Evolutionary conservation across 2,888 invertebrate genomes (phyloP), one percentile per base, ranked within the genome.

Genomic region (Synergus japonicus): DNA sequence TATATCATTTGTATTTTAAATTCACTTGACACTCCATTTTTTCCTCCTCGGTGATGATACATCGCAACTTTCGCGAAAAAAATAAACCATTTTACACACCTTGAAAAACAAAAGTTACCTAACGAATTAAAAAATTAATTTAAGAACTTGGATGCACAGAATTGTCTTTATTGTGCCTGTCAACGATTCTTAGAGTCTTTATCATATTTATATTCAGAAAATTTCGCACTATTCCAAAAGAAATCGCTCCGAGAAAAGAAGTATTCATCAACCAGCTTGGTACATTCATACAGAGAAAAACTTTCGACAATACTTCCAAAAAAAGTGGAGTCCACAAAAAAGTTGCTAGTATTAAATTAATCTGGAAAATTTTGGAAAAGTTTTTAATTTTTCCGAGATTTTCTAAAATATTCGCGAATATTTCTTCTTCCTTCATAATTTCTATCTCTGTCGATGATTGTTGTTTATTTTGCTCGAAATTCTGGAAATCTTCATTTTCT

Each of bases 301-400:
- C 84, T 69, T 88, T 85, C 0, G 82, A 76, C 10, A 88, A 67
- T 29, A 87, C 78, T 76, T 86, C 83, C 18, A 88, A 54, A 63
- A 88, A 86, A 41, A 86, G 77, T 7, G 89, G 88, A 41, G 85
- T 88, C 86, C 86, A 86, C 43, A 88, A 67, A 2, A 82, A 10
- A n/a, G 86, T 79, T 29, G 85, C 84, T 0, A 84, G 54, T 8
- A 86, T 9, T n/a, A 83, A 78, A 46, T 86, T 85, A 3, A 77
- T 78, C 77, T 81, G 83, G 64, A 86, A 83, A 60, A 85, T 77
- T 69, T 79, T 44, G 18, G 82, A 77, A 1, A 86, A 58, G 22
- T 54, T 80, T 10, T 79, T 73, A 29, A 82, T 18, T 22, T 66
- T 82, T 41, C 77, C 64, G 13, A 77, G 77, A 18, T 80, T 66